phyloP scores from a whole-genome alignment of 2,888 invertebrate genomes.

The Pyrochroa serraticornis region DNA sequence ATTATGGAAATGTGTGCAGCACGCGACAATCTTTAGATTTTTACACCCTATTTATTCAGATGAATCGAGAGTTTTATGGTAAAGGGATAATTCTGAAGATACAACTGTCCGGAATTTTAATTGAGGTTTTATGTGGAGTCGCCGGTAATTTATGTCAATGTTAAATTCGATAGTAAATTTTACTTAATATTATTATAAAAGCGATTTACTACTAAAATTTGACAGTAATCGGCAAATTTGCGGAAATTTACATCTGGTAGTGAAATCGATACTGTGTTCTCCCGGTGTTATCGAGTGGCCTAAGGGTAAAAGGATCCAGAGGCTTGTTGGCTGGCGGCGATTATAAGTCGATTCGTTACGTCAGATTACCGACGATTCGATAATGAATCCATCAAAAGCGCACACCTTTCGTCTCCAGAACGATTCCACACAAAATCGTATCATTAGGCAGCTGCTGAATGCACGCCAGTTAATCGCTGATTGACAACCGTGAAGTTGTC shows the following conservation, averaged over 20 bases:
- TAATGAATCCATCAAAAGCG: conserved; percentile 39
- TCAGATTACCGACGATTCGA: conserved; percentile 37
- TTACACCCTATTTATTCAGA: conserved; percentile 25
- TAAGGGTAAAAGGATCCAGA: background rate
- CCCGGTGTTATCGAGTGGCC: background rate
- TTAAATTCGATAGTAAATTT: too few species aligned
- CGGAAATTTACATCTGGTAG: too few species aligned
- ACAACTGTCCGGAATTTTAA: conserved; percentile 13
- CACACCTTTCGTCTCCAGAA: conserved; percentile 25
- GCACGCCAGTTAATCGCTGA: conserved; percentile 44
- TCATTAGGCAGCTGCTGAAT: conserved; percentile 42
- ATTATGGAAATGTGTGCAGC: conserved; percentile 40
- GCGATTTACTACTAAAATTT: too few species aligned
- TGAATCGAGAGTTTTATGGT: conserved; percentile 8
- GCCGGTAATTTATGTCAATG: too few species aligned
- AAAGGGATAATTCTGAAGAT: conserved; percentile 12
- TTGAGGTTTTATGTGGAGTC: background rate
- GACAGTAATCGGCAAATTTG: too few species aligned
- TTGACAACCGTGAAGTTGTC: conserved; percentile 48
- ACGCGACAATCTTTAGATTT: conserved; percentile 31
- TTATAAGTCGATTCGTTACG: conserved; percentile 38
- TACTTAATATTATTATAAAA: too few species aligned
- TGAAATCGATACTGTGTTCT: background rate
- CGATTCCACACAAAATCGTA: conserved; percentile 32
- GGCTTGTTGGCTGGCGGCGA: background rate